Conservation (phyloP, 1,140 invertebrate species). For the Aphelenchoides avenae region DNA sequence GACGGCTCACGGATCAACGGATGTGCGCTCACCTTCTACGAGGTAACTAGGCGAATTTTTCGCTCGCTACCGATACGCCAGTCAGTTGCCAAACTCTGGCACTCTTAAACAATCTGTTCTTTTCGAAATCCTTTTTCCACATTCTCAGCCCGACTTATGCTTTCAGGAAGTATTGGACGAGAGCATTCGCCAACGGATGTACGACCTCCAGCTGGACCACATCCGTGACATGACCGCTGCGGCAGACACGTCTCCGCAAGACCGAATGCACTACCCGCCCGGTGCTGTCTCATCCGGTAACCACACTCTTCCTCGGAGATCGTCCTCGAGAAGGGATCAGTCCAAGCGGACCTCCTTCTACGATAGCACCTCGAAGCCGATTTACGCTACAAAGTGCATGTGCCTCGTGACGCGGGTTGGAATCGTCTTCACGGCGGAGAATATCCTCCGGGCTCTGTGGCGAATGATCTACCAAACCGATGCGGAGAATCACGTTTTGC, state of each 20-base stretch:
- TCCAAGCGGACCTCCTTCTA: constrained; percentile 71
- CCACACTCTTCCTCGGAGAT: constrained; percentile 63
- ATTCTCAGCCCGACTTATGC: too few relatives aligned
- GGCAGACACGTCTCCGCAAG: constrained; percentile 63
- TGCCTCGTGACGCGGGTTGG: constrained; percentile 67
- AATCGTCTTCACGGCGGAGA: constrained; percentile 74
- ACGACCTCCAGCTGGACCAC: constrained; percentile 35
- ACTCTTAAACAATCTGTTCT: too few relatives aligned
- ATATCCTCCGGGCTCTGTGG: constrained; percentile 68
- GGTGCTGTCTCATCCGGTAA: constrained; percentile 67
- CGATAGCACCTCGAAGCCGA: constrained; percentile 83
- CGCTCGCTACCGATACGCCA: background rate
- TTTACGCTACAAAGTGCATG: constrained; percentile 91
- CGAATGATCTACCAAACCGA: constrained; percentile 41
- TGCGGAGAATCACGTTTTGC: constrained; percentile 59
- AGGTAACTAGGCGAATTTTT: constrained; percentile 61
- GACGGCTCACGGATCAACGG: constrained; percentile 89
- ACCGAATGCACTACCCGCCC: constrained; percentile 79
- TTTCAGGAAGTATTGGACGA: constrained; percentile 36
- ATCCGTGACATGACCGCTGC: constrained; percentile 39
- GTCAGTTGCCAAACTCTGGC: too few relatives aligned
- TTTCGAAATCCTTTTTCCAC: background rate
- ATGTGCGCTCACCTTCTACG: constrained; percentile 87
- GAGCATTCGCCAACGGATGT: constrained; percentile 55
- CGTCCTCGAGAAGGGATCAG: constrained; percentile 66